These are phyloP conservation scores for Bombus soroeensis DNA, from an alignment of 1,140 invertebrate genomes.

Conservation along the genomic window DNA sequence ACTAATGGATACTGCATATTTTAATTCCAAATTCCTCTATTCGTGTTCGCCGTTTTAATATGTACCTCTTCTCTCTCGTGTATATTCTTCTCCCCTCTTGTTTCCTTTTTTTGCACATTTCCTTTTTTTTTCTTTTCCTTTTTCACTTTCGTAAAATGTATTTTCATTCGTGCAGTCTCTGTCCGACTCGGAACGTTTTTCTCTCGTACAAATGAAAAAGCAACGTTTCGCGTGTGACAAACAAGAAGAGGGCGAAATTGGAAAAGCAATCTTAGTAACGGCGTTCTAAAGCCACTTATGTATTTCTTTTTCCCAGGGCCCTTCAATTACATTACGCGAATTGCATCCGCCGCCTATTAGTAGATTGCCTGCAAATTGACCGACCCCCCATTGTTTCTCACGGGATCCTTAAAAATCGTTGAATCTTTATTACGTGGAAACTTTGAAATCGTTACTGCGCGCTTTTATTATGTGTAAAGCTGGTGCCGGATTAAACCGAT, in stretches of 20 bases:
- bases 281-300: constrained; percentile 38
- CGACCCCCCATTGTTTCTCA: not conserved
- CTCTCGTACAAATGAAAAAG: not conserved
- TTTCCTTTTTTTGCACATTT: not conserved
- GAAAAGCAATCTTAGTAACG: constrained; percentile 42
- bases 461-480: not conserved
- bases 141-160: not conserved
- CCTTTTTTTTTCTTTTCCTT: not conserved
- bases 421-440: not conserved
- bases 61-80: too few species aligned
- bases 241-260: constrained; percentile 20
- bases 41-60: not conserved
- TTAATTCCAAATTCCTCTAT: not conserved
- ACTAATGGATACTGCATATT: not conserved
- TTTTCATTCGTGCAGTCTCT: not conserved
- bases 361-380: constrained; percentile 36
- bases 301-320: constrained; percentile 29
- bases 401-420: constrained; percentile 5
- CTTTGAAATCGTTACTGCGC: not conserved
- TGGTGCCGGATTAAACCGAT: not conserved
- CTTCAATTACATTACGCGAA: constrained; percentile 44
- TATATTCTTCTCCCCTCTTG: too few species aligned
- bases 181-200: not conserved
- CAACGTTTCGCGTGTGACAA: constrained; percentile 15
- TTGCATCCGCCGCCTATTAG: constrained; percentile 36